A percentile compares a stretch with the other conserved stretches of the same genome.
These are phyloP conservation scores for Rostratula benghalensis DNA, from an alignment of 2,113 vertebrate species.

Conservation along the genomic window DNA sequence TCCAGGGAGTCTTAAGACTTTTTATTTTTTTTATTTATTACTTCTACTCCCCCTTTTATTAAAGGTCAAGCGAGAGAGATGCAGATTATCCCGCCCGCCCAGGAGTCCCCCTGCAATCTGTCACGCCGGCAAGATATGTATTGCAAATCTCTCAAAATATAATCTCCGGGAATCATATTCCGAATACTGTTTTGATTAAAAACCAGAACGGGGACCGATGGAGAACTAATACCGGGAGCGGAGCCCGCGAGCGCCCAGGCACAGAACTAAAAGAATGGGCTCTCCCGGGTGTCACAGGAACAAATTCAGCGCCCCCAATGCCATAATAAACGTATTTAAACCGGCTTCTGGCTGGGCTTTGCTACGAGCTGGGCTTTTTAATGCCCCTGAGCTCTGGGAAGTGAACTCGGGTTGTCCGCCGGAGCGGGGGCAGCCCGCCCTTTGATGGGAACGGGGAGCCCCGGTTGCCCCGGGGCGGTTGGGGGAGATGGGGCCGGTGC, in stretches of 20 bases:
- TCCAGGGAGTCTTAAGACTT: constrained; percentile 53
- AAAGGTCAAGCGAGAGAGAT: constrained; percentile 74
- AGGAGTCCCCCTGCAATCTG: constrained; percentile 75
- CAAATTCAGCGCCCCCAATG: neutral
- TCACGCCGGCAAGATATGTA: constrained; percentile 73
- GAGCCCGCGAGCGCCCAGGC: neutral
- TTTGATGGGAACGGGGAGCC: neutral
- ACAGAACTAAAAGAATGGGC: neutral
- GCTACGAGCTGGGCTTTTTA: neutral
- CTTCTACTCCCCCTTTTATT: constrained; percentile 67
- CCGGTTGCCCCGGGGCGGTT: accelerated
- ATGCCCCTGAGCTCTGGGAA: neutral
- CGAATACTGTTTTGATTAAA: constrained; percentile 89
- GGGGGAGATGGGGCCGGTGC: neutral
- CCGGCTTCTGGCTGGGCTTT: neutral
- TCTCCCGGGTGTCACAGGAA: neutral
- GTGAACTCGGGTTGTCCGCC: accelerated
- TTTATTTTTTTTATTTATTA: constrained; percentile 1
- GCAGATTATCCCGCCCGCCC: constrained; percentile 77
- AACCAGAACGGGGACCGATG: constrained; percentile 62
- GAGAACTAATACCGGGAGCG: constrained; percentile 49
- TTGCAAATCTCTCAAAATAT: constrained; percentile 82
- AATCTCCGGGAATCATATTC: constrained; percentile 86
- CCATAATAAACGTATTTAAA: neutral
- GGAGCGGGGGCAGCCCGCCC: neutral